Conservation (phyloP, 37 sponge, comb jelly and placozoan species). For the Oscarella lobularis region DNA sequence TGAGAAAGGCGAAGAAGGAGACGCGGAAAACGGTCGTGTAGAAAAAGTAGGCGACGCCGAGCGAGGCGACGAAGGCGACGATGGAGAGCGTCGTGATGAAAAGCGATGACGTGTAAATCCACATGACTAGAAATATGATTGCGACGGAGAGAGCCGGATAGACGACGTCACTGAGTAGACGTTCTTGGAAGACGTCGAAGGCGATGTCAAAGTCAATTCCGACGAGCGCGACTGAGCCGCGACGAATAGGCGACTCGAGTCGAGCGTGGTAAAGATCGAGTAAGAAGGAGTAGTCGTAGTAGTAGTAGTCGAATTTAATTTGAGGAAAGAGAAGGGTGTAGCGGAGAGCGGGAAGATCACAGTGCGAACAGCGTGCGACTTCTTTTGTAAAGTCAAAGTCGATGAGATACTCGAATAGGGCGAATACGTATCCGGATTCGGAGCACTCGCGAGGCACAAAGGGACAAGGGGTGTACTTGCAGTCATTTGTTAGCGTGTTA, state of each 20-base stretch:
- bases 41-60: background rate
- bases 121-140: background rate
- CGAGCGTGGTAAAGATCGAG: background rate
- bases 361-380: background rate
- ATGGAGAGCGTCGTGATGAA: background rate
- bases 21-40: background rate
- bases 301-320: background rate
- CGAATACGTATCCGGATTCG: background rate
- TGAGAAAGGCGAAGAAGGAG: background rate
- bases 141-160: background rate
- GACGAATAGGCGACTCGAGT: background rate
- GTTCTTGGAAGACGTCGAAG: background rate
- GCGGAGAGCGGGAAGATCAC: background rate
- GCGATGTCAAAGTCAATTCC: background rate
- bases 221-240: background rate
- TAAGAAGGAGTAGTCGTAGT: background rate
- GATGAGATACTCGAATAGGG: background rate
- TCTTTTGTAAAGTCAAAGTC: background rate
- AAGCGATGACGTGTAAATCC: background rate
- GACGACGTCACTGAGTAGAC: background rate
- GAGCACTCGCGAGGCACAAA: background rate
- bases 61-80: background rate
- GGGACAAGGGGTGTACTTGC: background rate
- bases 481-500: background rate
- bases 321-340: background rate